These are phyloP conservation scores for Dinomys branickii DNA, from an alignment of 2,113 vertebrate species.

Conservation along the genomic window DNA sequence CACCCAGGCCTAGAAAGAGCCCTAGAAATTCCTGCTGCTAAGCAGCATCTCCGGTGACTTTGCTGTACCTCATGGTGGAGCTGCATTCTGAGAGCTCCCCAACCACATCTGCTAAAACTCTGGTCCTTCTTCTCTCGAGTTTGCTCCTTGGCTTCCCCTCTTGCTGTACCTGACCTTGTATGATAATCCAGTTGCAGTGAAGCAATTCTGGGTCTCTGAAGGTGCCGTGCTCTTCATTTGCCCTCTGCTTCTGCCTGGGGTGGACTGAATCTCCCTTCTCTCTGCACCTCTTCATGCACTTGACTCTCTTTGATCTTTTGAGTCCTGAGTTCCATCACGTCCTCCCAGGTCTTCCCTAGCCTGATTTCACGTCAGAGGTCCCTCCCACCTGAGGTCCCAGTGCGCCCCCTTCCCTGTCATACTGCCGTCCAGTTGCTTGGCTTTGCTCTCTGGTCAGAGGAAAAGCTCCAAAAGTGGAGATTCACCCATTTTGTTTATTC, in stretches of 20 bases:
- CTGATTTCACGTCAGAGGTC: not conserved
- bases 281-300: not conserved
- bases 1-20: not conserved
- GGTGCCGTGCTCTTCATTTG: not conserved
- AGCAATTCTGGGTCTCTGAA: not conserved
- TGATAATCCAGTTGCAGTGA: not conserved
- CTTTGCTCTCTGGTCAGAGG: not conserved
- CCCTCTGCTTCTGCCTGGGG: not conserved
- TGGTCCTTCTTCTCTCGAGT: not conserved
- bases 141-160: not conserved
- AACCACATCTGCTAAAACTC: no score
- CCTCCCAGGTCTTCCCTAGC: not conserved
- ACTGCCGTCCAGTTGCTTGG: not conserved
- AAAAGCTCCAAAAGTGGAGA: not conserved
- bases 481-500: not conserved
- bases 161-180: accelerated
- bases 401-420: not conserved
- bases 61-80: no score
- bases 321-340: not conserved
- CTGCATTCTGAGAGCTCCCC: not conserved
- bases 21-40: not conserved
- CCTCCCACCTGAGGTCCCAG: not conserved
- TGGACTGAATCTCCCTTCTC: accelerated
- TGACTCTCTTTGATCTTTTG: not conserved
- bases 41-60: not conserved